A percentile compares a stretch with the other conserved stretches of the same genome.
Conservation (phyloP, 2,888 invertebrate genomes). For the Ctena decussata region DNA sequence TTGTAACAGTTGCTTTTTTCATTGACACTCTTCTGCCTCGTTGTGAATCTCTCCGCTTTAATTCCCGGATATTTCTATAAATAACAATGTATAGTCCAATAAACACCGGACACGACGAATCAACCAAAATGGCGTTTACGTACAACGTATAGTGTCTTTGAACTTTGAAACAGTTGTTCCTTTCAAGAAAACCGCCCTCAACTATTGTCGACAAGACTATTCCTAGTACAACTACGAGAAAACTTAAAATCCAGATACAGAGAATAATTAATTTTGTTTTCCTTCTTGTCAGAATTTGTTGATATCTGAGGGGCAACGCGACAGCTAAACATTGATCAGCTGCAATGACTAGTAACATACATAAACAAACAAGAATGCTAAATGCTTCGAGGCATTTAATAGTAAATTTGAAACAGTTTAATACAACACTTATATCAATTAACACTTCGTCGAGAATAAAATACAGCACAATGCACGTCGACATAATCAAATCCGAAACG, state of each 20-base stretch:
- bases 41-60: background rate
- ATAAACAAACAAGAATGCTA: background rate
- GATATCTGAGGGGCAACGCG: background rate
- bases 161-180: background rate
- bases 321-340: background rate
- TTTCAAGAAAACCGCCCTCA: no score
- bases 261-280: background rate
- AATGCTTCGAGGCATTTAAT: background rate
- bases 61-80: background rate
- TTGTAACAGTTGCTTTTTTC: constrained; percentile 1
- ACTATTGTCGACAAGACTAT: background rate
- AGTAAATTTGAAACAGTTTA: background rate
- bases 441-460: background rate
- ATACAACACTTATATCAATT: background rate
- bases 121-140: background rate
- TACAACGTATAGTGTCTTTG: background rate
- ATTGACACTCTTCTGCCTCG: background rate
- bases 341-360: background rate
- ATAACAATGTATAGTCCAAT: background rate
- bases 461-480: background rate
- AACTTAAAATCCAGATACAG: background rate
- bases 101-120: background rate
- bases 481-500: background rate
- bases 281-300: background rate
- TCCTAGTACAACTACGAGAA: background rate